Evolutionary conservation across 2,888 invertebrate species (phyloP).

Genomic region (Pegoplata infirma): DNA sequence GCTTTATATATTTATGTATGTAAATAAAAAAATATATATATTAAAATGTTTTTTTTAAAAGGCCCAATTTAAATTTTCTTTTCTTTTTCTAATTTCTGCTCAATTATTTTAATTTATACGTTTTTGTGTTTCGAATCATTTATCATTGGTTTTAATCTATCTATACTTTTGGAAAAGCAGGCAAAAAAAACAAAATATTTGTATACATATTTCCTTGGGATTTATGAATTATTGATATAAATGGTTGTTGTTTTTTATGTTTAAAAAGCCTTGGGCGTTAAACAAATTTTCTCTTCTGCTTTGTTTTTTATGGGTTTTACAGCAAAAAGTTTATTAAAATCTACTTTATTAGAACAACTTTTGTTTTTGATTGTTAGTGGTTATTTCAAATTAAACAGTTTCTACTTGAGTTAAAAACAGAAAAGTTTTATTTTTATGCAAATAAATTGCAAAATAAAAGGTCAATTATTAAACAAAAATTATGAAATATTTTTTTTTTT

Average conservation of each 20-base stretch:
- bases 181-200: not conserved
- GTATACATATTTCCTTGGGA: slow-evolving; percentile 2
- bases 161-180: not conserved
- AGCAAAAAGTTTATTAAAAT: slow-evolving; percentile 46
- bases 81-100: not conserved
- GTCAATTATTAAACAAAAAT: not conserved
- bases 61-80: too few species aligned
- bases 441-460: slow-evolving; percentile 1
- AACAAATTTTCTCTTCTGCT: not conserved
- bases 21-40: too few species aligned
- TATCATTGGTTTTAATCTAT: slow-evolving; percentile 28
- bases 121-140: slow-evolving; percentile 8
- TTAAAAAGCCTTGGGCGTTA: not conserved
- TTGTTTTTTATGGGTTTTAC: not conserved
- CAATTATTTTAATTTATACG: not conserved
- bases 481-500: not conserved
- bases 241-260: slow-evolving; percentile 24
- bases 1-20: too few species aligned
- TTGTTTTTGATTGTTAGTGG: slow-evolving; percentile 10
- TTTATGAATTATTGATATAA: slow-evolving; percentile 56
- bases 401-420: slow-evolving; percentile 5
- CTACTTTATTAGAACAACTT: slow-evolving; percentile 52
- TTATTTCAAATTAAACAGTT: slow-evolving; percentile 23
- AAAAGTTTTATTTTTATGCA: not conserved
- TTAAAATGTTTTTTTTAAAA: too few species aligned